Evolutionary conservation across 2,797 vertebrate genomes (phyloP).

Genomic region (Cygnus olor): DNA sequence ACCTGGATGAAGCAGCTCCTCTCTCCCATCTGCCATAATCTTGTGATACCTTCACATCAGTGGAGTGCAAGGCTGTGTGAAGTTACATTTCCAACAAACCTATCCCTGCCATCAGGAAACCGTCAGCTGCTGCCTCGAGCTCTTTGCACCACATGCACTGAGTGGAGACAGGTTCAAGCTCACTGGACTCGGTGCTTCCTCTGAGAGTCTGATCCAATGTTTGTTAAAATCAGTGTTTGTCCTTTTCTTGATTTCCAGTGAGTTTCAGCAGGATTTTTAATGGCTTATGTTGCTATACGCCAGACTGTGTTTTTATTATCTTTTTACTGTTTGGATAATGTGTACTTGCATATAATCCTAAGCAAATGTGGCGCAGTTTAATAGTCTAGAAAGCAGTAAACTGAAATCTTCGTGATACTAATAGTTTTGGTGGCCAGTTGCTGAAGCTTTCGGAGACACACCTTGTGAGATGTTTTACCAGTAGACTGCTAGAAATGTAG

Average conservation of each 20-base stretch:
- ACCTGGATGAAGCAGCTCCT: not conserved
- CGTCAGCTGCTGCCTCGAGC: not conserved
- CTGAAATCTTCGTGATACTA: not conserved
- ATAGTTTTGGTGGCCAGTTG: not conserved
- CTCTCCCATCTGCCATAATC: not conserved
- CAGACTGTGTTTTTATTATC: not conserved
- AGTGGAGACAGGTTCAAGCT: not conserved
- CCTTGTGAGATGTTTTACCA: not conserved
- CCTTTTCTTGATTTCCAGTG: not conserved
- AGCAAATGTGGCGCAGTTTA: not conserved
- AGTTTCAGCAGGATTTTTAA: not conserved
- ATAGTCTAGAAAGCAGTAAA: not conserved
- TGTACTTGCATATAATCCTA: not conserved
- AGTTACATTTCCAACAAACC: not conserved
- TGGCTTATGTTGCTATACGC: not conserved
- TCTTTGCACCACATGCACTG: not conserved
- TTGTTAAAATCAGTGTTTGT: not conserved
- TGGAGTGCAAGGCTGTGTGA: not conserved
- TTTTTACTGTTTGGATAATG: not conserved
- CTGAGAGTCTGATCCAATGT: not conserved
- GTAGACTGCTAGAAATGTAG: not conserved
- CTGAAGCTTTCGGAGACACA: not conserved
- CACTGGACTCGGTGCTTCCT: not conserved
- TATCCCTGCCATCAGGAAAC: not conserved
- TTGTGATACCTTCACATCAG: rapidly evolving